Conservation (phyloP, 2,888 invertebrate species). For the Dicycla oo region DNA sequence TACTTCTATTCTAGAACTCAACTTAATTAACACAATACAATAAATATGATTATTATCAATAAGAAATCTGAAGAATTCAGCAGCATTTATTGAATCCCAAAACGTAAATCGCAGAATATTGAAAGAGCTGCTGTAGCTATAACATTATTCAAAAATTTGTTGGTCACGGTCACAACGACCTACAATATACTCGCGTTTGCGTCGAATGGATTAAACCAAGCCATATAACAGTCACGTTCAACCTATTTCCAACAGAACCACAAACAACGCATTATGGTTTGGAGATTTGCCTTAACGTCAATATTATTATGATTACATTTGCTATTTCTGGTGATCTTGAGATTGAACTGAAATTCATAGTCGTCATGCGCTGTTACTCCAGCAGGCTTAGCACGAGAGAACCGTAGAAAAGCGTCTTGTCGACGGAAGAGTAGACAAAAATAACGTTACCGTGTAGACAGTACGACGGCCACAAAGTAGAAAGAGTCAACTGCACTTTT, state of each 20-base stretch:
- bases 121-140: constrained; percentile 5
- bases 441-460: no score
- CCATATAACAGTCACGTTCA: constrained; percentile 42
- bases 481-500: no score
- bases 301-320: constrained; percentile 42
- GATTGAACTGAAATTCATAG: constrained; percentile 13
- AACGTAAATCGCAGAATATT: constrained; percentile 21
- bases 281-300: constrained; percentile 11
- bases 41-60: not conserved
- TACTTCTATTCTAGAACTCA: not conserved
- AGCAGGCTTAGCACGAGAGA: no score
- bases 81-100: not conserved
- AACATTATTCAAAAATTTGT: constrained; percentile 10
- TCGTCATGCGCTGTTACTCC: not conserved
- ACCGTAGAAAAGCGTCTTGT: no score
- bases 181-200: constrained; percentile 1
- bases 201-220: constrained; percentile 36
- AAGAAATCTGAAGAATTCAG: constrained; percentile 11
- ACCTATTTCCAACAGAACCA: constrained; percentile 44
- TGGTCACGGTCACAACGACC: constrained; percentile 43
- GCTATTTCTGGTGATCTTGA: constrained; percentile 3
- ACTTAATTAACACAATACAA: not conserved
- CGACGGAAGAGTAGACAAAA: no score
- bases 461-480: no score
- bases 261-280: constrained; percentile 38